Base-by-base conservation (phyloP, 2,888 invertebrate genomes). In the Didymodactylos carnosus region DNA sequence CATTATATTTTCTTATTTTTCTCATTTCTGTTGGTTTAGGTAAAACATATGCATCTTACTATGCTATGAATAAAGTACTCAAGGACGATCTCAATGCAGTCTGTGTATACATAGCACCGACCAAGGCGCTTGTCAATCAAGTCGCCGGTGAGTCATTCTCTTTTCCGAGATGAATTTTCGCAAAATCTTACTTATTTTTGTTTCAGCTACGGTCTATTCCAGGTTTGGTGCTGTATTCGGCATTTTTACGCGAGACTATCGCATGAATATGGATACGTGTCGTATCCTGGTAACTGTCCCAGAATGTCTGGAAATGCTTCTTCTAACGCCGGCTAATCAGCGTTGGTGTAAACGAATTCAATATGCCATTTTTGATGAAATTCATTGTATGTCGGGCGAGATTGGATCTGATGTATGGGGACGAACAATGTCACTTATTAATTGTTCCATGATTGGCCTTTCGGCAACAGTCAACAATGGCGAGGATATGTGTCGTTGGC, bases 121-220 rank as follows among this genome's bases (percentile, higher is more conserved):
- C 75, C 8, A 75, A 75, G 73, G 75, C 75, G 19, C 46, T 75
- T 14, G 75, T 73, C 13, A 75, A 75, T 69, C 75, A 75, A 40
- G 73, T 73, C 23, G 46, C 69, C 3, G 73, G 69, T 70, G 29
- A 39, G 13, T 40, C 72, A 23, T 19, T 43, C 19, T 49, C 19
- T 49, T 16, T 19, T 49, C n/a, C 23, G 10, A 23, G n/a, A 23
- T 49, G 3, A 23, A 23, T 5, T 40, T 8, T 11, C 8, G 40
- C 40, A 11, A 8, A 40, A 11, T 13, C 40, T 11, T 8, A 14
- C 3, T 5, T 49, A 19, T 6, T 49, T 6, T 49, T 19, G n/a
- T 49, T 49, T 46, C 19, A 49, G 46, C 46, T 13, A 49, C 46
- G 3, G 23, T 49, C 19, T 19, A 49, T 49, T 49, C 46, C 2